Evolutionary conservation across 2,113 vertebrate genomes (phyloP).

Genomic region (Echinops telfairi): DNA sequence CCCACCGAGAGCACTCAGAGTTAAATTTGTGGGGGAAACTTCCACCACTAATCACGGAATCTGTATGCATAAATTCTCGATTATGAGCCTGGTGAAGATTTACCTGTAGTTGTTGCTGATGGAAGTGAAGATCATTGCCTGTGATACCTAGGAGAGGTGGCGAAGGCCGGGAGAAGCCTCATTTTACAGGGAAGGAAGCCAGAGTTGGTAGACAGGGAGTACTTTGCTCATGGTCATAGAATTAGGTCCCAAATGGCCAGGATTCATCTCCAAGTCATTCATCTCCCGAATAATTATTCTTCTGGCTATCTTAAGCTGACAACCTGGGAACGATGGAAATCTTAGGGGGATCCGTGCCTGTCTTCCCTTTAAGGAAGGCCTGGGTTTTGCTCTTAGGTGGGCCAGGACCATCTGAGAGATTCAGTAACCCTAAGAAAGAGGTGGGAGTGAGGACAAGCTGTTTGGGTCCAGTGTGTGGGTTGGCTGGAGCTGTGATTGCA

Average conservation of each 20-base stretch:
- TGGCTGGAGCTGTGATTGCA: background rate
- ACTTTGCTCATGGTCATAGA: background rate
- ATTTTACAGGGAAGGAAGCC: background rate
- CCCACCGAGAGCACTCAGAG: slow-evolving; percentile 51
- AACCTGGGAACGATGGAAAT: no score
- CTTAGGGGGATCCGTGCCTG: no score
- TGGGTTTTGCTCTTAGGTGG: background rate
- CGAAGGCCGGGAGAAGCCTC: background rate
- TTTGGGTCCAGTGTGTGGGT: background rate
- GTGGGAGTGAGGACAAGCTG: background rate
- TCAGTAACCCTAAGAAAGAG: background rate
- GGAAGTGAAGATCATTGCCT: background rate
- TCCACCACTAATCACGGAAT: slow-evolving; percentile 41
- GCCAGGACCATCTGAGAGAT: background rate
- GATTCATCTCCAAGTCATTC: background rate
- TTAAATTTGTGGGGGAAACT: background rate
- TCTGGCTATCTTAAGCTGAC: background rate
- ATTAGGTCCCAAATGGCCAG: background rate
- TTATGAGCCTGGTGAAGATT: background rate
- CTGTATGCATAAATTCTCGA: slow-evolving; percentile 28
- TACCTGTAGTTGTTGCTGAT: background rate
- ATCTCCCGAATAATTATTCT: background rate
- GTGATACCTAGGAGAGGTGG: background rate
- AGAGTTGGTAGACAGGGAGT: no score
- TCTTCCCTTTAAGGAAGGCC: background rate